phyloP scores from a whole-genome alignment of 2,797 vertebrate species.

The Naso thynnoides region DNA sequence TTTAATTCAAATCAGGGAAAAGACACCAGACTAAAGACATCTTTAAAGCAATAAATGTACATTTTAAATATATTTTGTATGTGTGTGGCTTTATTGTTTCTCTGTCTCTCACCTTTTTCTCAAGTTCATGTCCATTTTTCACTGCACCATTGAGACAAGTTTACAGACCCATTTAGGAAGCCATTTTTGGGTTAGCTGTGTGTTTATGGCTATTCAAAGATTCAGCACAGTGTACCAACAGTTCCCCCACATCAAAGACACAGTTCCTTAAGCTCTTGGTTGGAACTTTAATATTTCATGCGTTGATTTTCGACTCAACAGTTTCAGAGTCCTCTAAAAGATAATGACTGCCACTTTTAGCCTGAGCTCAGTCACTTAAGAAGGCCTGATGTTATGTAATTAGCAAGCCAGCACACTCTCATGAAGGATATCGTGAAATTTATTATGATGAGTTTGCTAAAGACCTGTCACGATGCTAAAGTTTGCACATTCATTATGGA shows the following conservation, averaged over 20 bases:
- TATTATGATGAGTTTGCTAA: conserved; percentile 24
- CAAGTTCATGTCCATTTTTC: conserved; percentile 1
- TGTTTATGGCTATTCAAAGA: conserved; percentile 54
- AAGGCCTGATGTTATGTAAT: conserved; percentile 47
- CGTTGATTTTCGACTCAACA: conserved; percentile 61
- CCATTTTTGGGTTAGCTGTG: conserved; percentile 37
- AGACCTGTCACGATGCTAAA: conserved; percentile 2
- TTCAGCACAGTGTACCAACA: conserved; percentile 45
- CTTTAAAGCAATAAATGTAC: not conserved
- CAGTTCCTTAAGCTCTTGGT: conserved; percentile 41
- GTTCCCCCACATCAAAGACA: conserved; percentile 62
- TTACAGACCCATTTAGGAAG: conserved; percentile 42
- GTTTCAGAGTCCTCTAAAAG: conserved; percentile 50
- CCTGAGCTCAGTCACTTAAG: conserved; percentile 33
- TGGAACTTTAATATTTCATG: conserved; percentile 74
- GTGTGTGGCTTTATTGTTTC: not conserved
- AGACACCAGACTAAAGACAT: not conserved
- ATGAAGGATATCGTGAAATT: conserved; percentile 5
- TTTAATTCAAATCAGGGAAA: not conserved
- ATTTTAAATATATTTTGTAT: not conserved
- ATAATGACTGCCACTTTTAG: conserved; percentile 52
- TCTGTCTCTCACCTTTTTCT: not conserved
- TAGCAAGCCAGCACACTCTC: not conserved
- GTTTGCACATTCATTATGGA: conserved; percentile 14
- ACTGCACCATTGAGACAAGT: conserved; percentile 26